A percentile compares a stretch with the other conserved stretches of the same genome.
phyloP scores from a whole-genome alignment of 2,888 invertebrate species.

The Caenorhabditis panamensis region DNA sequence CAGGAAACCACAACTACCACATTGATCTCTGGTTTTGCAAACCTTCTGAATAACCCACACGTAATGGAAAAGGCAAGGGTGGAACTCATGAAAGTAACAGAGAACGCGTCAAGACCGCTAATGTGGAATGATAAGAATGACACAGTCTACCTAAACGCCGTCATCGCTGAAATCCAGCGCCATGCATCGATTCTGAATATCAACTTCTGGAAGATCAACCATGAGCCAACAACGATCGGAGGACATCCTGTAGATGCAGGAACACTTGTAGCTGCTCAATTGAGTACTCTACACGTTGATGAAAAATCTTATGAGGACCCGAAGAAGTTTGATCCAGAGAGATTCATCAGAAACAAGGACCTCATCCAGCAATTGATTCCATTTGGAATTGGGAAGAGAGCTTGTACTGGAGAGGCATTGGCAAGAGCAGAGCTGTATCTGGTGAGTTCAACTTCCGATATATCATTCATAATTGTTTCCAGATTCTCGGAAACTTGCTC shows the following conservation, averaged over 20 bases:
- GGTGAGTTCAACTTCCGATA: slow-evolving; percentile 52
- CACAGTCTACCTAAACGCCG: slow-evolving; percentile 54
- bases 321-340: slow-evolving; percentile 56
- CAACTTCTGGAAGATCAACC: slow-evolving; percentile 58
- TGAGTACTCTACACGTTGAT: slow-evolving; percentile 59
- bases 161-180: slow-evolving; percentile 62
- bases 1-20: slow-evolving; percentile 68
- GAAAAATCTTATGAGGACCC: slow-evolving; percentile 46
- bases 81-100: slow-evolving; percentile 54
- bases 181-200: slow-evolving; percentile 60
- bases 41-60: slow-evolving; percentile 60
- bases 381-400: slow-evolving; percentile 64
- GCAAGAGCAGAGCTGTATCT: slow-evolving; percentile 66
- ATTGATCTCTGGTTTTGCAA: slow-evolving; percentile 56
- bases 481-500: slow-evolving; percentile 56
- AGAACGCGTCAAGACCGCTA: slow-evolving; percentile 27
- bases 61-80: slow-evolving; percentile 42
- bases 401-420: slow-evolving; percentile 65
- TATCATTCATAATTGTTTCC: not conserved
- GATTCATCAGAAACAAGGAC: slow-evolving; percentile 48
- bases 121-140: slow-evolving; percentile 13
- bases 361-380: slow-evolving; percentile 58
- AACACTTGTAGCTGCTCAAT: slow-evolving; percentile 53
- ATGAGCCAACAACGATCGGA: slow-evolving; percentile 43
- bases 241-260: slow-evolving; percentile 53